phyloP scores from a whole-genome alignment of 2,113 vertebrate species.

The Otis tarda region DNA sequence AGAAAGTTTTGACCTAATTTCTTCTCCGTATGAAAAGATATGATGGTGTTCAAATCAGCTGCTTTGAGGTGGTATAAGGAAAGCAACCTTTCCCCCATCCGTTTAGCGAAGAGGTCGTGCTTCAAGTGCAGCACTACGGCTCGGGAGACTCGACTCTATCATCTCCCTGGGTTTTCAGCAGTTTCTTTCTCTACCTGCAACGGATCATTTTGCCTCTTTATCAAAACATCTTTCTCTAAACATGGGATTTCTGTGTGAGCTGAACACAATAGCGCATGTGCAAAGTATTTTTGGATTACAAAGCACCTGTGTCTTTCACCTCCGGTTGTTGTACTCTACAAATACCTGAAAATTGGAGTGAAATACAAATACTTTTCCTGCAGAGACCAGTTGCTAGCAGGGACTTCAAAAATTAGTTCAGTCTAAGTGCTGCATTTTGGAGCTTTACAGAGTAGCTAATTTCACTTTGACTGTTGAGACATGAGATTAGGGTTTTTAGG shows the following conservation, averaged over 20 bases:
- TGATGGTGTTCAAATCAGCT: not conserved
- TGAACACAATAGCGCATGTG: not conserved
- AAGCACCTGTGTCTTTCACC: not conserved
- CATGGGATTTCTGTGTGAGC: not conserved
- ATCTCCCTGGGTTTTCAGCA: not conserved
- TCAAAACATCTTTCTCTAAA: not conserved
- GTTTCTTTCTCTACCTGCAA: not conserved
- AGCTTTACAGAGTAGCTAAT: not conserved
- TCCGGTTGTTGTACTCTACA: not conserved
- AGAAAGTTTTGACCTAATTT: constrained; percentile 64
- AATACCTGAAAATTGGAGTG: not conserved
- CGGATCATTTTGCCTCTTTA: not conserved
- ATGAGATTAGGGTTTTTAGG: not conserved
- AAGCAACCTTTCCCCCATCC: not conserved
- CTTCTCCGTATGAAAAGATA: not conserved
- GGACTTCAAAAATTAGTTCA: not conserved
- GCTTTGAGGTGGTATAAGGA: not conserved
- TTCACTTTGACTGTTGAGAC: not conserved
- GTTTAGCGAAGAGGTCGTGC: not conserved
- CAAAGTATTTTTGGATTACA: not conserved
- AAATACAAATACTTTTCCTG: not conserved
- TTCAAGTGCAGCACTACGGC: rapidly evolving
- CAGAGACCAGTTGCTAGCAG: not conserved
- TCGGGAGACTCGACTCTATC: rapidly evolving
- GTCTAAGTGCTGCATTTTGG: not conserved